Evolutionary conservation across 2,113 vertebrate species (phyloP).

Genomic region (Brachyistius frenatus): DNA sequence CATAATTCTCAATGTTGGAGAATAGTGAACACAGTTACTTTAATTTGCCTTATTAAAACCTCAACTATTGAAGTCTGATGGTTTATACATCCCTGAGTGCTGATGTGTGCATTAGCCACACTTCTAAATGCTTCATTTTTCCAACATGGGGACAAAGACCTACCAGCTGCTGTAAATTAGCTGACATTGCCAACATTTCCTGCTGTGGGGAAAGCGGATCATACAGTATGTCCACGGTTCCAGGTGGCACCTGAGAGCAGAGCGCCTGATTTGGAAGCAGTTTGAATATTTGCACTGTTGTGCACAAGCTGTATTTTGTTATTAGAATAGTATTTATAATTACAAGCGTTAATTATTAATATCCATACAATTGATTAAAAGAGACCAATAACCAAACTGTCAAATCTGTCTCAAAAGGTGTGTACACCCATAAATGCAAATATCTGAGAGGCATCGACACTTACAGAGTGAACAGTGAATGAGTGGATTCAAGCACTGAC

Average conservation of each 20-base stretch:
- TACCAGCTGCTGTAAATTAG: slow-evolving; percentile 4
- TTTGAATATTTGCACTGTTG: too few species aligned
- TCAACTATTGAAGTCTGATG: slow-evolving; percentile 43
- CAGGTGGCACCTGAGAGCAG: neutral
- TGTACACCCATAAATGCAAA: too few species aligned
- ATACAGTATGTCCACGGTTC: neutral
- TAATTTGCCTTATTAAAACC: slow-evolving; percentile 52
- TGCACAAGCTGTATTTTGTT: too few species aligned
- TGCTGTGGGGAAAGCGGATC: neutral
- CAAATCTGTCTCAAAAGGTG: too few species aligned
- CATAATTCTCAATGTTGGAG: neutral
- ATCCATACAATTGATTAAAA: too few species aligned
- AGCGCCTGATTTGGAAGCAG: too few species aligned
- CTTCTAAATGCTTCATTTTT: neutral
- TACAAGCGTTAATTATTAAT: too few species aligned
- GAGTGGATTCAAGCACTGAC: too few species aligned
- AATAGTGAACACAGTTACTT: neutral
- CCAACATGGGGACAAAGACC: slow-evolving; percentile 4
- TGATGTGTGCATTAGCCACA: neutral
- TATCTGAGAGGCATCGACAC: too few species aligned
- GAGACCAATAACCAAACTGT: too few species aligned
- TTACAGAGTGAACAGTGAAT: too few species aligned
- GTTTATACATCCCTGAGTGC: slow-evolving; percentile 18
- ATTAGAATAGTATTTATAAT: too few species aligned
- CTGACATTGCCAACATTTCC: neutral